A percentile compares a stretch with the other conserved stretches of the same genome.
Evolutionary conservation across 2,797 vertebrate species (phyloP).

Genomic region (Alectoris magna): DNA sequence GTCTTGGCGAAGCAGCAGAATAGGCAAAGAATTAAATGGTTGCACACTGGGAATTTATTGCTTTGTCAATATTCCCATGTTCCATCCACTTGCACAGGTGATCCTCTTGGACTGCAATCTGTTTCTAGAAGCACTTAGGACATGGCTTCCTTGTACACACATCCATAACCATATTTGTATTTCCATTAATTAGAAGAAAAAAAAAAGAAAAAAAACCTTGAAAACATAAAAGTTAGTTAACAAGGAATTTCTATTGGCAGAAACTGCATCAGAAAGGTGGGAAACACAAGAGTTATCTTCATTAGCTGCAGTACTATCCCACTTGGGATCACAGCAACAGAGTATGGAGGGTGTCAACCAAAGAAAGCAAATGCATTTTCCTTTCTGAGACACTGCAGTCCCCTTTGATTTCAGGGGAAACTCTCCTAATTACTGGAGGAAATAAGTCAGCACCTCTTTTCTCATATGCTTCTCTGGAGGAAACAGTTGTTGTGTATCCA

Average conservation of each 20-base stretch:
- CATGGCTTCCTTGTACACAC: neutral
- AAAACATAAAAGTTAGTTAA: neutral
- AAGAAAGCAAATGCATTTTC: neutral
- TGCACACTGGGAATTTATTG: neutral
- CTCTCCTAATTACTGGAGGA: neutral
- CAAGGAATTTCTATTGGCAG: neutral
- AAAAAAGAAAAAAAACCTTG: neutral
- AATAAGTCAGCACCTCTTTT: neutral
- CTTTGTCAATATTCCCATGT: fast-evolving
- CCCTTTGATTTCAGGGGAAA: neutral
- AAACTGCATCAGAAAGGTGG: neutral
- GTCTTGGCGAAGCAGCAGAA: neutral
- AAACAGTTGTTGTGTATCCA: neutral
- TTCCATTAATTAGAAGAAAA: neutral
- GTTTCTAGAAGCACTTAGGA: neutral
- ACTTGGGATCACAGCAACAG: neutral
- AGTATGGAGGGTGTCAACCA: neutral
- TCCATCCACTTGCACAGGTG: neutral
- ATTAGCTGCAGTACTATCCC: neutral
- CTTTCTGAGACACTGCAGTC: neutral
- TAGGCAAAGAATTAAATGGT: neutral
- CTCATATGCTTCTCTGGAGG: neutral
- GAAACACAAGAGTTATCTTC: neutral
- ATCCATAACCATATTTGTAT: neutral
- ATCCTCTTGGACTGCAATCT: neutral